Evolutionary conservation across 1,140 invertebrate genomes (phyloP), one percentile per base, ranked within the genome.

Genomic region (Bilobella aurantiaca): DNA sequence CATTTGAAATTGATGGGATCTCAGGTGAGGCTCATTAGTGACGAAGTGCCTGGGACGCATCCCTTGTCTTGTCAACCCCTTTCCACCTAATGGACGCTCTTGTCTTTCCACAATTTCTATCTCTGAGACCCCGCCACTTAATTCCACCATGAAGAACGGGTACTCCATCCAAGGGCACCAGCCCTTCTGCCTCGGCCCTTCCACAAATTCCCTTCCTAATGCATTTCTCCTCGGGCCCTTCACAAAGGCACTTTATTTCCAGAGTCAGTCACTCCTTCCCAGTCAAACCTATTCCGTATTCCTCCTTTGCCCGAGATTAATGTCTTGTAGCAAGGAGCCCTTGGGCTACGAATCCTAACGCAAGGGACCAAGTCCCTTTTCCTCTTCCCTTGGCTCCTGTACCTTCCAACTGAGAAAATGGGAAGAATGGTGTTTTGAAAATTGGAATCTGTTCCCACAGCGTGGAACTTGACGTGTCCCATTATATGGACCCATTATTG

Each of bases 1-100:
- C 87, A 77, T 94, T 94, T 75, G 81, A 86, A 70, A 85, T 95
- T 70, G 86, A 93, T 80, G 81, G 87, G 23, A 79, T 86, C 70
- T 89, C 87, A 78, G 91, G 91, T 93, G 78, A 89, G 85, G 78
- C 23, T 25, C 27, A 42, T 23, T 5, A 21, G 23, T 8, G 23
- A 12, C 5, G 58, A 8, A 31, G 12, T 8, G 14, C 58, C 8
- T 60, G 14, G 34, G 18, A 18, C 34, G 42, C 16, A 1, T 42
- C 47, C 12, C 21, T 29, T 47, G 42, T 62, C 42, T 27, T 57
- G 31, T 58, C 59, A 58, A 58, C 57, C 29, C 57, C 57, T 58
- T 29, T 58, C 57, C 30, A 8, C 34, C 18, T 42, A 42, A 42
- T 42, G 34, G 34, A 42, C 18, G 8, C 34, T 42, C 34, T 42